phyloP scores from a whole-genome alignment of 2,888 invertebrate species.

The Cephus sareptanus region DNA sequence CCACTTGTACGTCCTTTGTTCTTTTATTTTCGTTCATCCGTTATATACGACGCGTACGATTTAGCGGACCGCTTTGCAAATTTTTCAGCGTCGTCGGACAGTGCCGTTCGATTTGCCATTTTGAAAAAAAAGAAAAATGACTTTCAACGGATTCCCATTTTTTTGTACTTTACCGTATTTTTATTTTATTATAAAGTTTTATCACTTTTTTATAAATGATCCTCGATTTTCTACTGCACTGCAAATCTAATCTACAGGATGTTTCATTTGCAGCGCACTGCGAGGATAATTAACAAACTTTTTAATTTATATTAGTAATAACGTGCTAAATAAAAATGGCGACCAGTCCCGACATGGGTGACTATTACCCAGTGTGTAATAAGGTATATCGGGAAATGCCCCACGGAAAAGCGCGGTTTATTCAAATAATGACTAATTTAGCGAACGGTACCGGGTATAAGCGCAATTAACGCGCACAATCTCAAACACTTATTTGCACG shows the following conservation, averaged over 20 bases:
- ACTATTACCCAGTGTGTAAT: neutral
- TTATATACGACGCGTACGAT: neutral
- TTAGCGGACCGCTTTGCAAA: neutral
- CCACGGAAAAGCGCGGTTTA: neutral
- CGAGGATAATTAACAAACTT: neutral
- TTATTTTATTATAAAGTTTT: neutral
- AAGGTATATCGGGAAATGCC: neutral
- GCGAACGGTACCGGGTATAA: neutral
- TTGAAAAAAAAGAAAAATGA: neutral
- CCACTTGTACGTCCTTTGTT: neutral
- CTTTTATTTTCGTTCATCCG: neutral
- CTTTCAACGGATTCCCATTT: neutral
- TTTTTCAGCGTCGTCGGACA: neutral
- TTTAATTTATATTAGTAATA: constrained; percentile 16
- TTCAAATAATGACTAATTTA: neutral
- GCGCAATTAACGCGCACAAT: neutral
- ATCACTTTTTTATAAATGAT: neutral
- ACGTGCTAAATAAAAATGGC: neutral
- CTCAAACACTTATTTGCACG: neutral
- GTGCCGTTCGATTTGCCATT: neutral
- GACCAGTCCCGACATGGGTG: neutral
- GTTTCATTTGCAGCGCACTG: neutral
- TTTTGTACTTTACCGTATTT: neutral
- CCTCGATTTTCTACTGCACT: neutral
- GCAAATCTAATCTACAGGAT: neutral